Evolutionary conservation across 2,797 vertebrate species (phyloP), one percentile per base, ranked within the genome.

Genomic region (Sciurus carolinensis): DNA sequence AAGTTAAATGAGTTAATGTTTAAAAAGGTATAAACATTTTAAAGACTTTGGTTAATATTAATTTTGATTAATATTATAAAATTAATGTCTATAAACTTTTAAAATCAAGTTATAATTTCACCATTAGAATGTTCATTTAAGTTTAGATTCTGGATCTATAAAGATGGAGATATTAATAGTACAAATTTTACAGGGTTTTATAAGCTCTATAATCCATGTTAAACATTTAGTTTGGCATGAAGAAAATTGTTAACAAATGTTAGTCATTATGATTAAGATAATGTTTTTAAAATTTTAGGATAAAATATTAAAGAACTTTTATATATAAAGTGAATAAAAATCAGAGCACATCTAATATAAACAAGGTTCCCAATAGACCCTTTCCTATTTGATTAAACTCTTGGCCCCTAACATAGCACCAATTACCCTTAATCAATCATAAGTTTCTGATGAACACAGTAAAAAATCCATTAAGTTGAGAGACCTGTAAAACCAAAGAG

Each of bases 281-380:
- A 7, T 91, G n/a, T 79, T 88, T 96, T 76, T 36, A 72, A 67
- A 91, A 62, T 80, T 54, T 12, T 50, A 86, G 30, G 39, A 90
- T 69, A 64, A 87, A 83, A 77, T 64, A 9, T 96, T 84, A 66
- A 84, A 87, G 20, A 92, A 17, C 12, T 87, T 87, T 64, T 28
- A 52, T 73, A 66, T 77, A 8, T 52, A 73, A 52, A 50, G 18
- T 81, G 28, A 10, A n/a, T 80, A 52, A 87, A 86, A 87, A 64
- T 72, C 52, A 72, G 10, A 72, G 28, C 44, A 36, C 2, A 39
- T 66, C 39, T 52, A 73, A 28, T 72, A 39, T 26, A 88, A 82
- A 88, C 11, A 54, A 54, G 17, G 52, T 54, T 54, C 52, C 52
- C 13, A 54, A 54, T 18, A 54, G 13, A 71, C 54, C 10, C 62